Evolutionary conservation across 2,888 invertebrate species (phyloP).

Genomic region (Athalia circularis): DNA sequence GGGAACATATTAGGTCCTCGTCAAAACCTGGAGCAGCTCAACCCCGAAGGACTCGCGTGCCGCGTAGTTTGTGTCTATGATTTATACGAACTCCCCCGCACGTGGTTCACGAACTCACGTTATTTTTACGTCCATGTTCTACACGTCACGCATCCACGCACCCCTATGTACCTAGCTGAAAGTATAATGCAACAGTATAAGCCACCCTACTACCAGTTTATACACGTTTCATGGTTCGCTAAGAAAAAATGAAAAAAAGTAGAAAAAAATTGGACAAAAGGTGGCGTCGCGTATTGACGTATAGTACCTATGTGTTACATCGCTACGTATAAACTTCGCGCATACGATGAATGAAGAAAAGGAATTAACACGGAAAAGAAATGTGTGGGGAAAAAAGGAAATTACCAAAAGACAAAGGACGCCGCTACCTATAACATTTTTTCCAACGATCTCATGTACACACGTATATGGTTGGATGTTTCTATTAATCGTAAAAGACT

Average conservation of each 20-base stretch:
- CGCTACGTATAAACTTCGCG: neutral
- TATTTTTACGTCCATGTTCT: slow-evolving; percentile 45
- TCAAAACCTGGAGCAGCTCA: slow-evolving; percentile 28
- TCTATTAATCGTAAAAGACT: too few species aligned
- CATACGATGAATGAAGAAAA: neutral
- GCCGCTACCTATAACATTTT: too few species aligned
- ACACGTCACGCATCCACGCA: slow-evolving; percentile 38
- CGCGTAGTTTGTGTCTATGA: slow-evolving; percentile 27
- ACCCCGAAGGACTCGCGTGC: slow-evolving; percentile 36
- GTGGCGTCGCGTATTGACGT: slow-evolving; percentile 37
- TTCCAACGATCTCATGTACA: too few species aligned
- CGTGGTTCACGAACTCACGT: slow-evolving; percentile 44
- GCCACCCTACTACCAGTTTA: neutral
- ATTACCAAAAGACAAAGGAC: too few species aligned
- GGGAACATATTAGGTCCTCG: neutral
- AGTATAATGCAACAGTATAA: neutral
- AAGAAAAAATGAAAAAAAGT: slow-evolving; percentile 27
- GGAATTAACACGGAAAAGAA: too few species aligned
- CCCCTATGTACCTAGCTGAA: slow-evolving; percentile 1
- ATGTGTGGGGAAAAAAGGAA: too few species aligned
- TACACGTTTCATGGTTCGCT: slow-evolving; percentile 33
- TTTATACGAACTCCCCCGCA: slow-evolving; percentile 13
- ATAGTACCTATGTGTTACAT: neutral
- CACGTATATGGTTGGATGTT: too few species aligned
- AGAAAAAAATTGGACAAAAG: neutral